Conservation (phyloP, 2,888 invertebrate species). For the Tetragonula carbonaria region DNA sequence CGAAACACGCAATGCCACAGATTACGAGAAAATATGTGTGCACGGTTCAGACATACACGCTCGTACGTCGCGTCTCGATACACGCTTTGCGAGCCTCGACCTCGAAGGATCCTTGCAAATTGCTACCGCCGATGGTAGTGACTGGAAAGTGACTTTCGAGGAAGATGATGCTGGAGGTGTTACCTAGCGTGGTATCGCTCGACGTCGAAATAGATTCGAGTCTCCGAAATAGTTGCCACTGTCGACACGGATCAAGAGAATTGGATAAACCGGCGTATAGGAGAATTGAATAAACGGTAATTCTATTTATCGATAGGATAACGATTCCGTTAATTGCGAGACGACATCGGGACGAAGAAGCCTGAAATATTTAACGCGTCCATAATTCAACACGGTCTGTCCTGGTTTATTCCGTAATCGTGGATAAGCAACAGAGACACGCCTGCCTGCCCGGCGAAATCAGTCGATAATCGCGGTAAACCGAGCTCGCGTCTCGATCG, state of each 20-base stretch:
- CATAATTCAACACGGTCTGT: conserved; percentile 34
- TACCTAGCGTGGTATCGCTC: background rate
- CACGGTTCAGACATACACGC: conserved; percentile 58
- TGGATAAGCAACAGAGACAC: conserved; percentile 13
- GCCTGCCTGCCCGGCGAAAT: background rate
- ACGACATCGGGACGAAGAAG: conserved; percentile 24
- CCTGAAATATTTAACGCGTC: conserved; percentile 47
- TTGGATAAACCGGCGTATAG: conserved; percentile 13
- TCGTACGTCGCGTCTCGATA: conserved; percentile 39
- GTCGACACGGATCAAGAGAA: conserved; percentile 7
- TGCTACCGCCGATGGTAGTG: conserved; percentile 37
- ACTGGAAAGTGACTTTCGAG: background rate
- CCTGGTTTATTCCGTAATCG: conserved; percentile 23
- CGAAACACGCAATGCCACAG: conserved; percentile 82
- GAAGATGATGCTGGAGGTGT: background rate
- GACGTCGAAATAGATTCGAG: background rate
- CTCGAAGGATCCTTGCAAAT: conserved; percentile 47
- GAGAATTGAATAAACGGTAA: conserved; percentile 1
- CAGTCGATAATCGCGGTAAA: conserved; percentile 34
- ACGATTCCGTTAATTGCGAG: conserved; percentile 42
- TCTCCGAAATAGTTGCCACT: background rate
- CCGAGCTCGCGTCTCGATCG: background rate
- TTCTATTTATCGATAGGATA: conserved; percentile 12
- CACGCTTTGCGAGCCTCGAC: conserved; percentile 28
- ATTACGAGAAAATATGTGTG: conserved; percentile 71